phyloP scores from a whole-genome alignment of 1,140 invertebrate species.

The Drosophila bocki region DNA sequence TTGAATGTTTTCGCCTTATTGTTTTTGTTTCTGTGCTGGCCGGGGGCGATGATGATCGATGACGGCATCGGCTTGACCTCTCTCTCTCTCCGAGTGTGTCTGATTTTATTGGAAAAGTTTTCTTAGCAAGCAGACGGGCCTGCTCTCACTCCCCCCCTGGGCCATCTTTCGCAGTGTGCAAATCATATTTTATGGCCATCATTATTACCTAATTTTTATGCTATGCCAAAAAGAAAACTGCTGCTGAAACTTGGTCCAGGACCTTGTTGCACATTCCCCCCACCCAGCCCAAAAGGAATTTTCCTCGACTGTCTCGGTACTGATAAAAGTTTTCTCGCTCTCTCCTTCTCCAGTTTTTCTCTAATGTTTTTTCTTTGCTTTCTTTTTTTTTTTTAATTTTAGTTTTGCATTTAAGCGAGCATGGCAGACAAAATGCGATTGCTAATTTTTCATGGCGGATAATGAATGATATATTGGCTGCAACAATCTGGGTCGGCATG shows the following conservation, averaged over 20 bases:
- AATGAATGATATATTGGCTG: slow-evolving; percentile 81
- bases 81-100: slow-evolving; percentile 40
- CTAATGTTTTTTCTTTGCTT: slow-evolving; percentile 7
- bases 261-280: slow-evolving; percentile 68
- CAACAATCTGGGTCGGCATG: slow-evolving; percentile 50
- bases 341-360: neutral
- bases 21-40: slow-evolving; percentile 8
- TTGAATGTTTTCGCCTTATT: neutral
- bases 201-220: slow-evolving; percentile 84
- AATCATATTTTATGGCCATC: slow-evolving; percentile 82
- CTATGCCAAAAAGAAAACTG: slow-evolving; percentile 37
- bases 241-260: slow-evolving; percentile 66
- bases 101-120: slow-evolving; percentile 84
- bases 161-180: slow-evolving; percentile 24
- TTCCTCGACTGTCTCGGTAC: slow-evolving; percentile 46
- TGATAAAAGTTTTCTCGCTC: slow-evolving; percentile 71
- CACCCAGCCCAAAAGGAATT: neutral
- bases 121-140: slow-evolving; percentile 15
- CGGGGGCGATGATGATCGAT: slow-evolving; percentile 58
- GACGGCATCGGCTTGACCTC: slow-evolving; percentile 71
- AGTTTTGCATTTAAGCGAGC: slow-evolving; percentile 70
- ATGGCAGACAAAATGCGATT: slow-evolving; percentile 76
- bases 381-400: slow-evolving; percentile 19
- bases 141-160: neutral
- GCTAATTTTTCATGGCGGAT: slow-evolving; percentile 80